phyloP scores from a whole-genome alignment of 2,797 vertebrate genomes.

The Cyprinodon diabolis region DNA sequence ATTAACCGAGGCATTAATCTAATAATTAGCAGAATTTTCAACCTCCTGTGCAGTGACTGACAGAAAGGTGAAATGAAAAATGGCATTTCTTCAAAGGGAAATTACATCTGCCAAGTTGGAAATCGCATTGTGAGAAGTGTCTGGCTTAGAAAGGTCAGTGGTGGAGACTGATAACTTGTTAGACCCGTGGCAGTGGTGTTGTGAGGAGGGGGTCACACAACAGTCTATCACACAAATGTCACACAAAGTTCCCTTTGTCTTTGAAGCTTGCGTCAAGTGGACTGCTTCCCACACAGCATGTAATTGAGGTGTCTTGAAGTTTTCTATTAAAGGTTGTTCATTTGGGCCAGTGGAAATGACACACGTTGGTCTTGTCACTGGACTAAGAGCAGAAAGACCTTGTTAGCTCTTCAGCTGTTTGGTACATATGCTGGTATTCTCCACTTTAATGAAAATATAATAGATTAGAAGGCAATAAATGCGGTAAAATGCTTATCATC shows the following conservation, averaged over 20 bases:
- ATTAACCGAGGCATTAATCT: neutral
- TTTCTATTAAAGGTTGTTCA: conserved; percentile 13
- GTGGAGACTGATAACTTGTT: conserved; percentile 28
- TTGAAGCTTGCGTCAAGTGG: conserved; percentile 23
- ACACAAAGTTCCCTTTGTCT: conserved; percentile 29
- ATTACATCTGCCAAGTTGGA: neutral
- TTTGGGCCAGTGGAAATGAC: conserved; percentile 6
- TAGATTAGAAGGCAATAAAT: neutral
- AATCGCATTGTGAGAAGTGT: conserved; percentile 15
- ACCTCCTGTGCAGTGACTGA: neutral
- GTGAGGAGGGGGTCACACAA: conserved; percentile 2
- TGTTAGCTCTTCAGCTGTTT: neutral
- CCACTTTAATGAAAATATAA: neutral
- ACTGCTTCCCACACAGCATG: neutral
- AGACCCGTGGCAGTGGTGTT: conserved; percentile 4
- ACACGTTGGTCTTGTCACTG: neutral
- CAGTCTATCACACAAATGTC: conserved; percentile 36
- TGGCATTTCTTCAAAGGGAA: neutral
- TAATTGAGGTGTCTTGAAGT: conserved; percentile 19
- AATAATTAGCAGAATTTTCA: neutral
- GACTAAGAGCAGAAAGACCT: neutral
- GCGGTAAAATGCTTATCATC: conserved; percentile 23
- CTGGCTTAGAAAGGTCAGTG: conserved; percentile 37
- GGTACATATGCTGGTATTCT: conserved; percentile 31
- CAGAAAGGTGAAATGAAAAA: conserved; percentile 7